Conservation (phyloP, 2,797 vertebrate genomes). For the Trichosurus vulpecula region DNA sequence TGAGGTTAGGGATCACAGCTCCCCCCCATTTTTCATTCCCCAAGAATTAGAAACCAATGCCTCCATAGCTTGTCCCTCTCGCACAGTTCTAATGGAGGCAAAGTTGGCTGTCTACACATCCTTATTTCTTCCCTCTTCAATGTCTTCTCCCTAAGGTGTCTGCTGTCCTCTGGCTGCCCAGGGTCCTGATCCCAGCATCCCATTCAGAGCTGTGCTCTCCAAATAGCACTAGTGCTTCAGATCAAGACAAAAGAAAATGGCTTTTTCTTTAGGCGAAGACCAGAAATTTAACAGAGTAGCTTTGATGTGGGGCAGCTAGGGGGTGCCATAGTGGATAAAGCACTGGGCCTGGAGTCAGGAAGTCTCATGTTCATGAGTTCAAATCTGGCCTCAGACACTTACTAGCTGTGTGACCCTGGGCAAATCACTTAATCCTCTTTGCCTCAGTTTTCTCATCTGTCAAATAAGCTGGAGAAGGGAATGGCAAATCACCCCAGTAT, state of each 20-base stretch:
- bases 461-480: too few species aligned
- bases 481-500: too few species aligned
- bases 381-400: too few species aligned
- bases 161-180: neutral
- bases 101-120: neutral
- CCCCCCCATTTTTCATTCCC: neutral
- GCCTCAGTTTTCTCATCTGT: too few species aligned
- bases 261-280: neutral
- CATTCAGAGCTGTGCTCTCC: neutral
- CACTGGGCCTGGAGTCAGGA: too few species aligned
- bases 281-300: neutral
- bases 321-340: too few species aligned
- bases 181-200: neutral
- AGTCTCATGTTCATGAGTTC: too few species aligned
- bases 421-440: too few species aligned
- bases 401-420: too few species aligned
- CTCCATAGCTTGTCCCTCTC: neutral
- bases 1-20: neutral
- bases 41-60: neutral
- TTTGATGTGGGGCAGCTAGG: neutral
- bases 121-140: neutral
- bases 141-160: neutral
- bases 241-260: neutral
- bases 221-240: neutral
- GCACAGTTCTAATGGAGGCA: neutral